These are phyloP conservation scores for Theristus sp. DNA, from an alignment of 2,888 invertebrate species.

Conservation along the genomic window DNA sequence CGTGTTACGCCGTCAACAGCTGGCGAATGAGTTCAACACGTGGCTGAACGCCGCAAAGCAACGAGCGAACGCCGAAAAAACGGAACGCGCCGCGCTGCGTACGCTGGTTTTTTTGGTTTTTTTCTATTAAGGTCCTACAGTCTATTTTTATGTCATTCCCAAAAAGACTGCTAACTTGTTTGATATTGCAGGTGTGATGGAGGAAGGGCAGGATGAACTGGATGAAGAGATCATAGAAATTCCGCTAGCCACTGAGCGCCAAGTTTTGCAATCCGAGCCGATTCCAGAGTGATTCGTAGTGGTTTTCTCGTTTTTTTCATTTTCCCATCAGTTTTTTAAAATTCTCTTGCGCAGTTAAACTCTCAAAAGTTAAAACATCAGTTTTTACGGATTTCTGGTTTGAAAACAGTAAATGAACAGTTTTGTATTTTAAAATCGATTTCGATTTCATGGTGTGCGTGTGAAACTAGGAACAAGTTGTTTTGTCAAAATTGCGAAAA, in stretches of 20 bases:
- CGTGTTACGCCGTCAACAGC: background rate
- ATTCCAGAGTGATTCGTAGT: background rate
- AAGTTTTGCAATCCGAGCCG: background rate
- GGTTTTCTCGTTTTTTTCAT: background rate
- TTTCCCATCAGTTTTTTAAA: too few relatives aligned
- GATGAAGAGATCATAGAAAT: background rate
- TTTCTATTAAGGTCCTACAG: background rate
- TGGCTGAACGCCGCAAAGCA: background rate
- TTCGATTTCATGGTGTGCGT: too few relatives aligned
- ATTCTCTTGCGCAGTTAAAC: too few relatives aligned
- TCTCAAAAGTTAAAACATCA: too few relatives aligned
- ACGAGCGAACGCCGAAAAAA: background rate
- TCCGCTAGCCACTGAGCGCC: background rate
- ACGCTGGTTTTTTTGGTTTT: too few relatives aligned
- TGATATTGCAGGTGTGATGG: background rate
- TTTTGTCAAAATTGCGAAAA: too few relatives aligned
- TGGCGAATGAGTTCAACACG: background rate
- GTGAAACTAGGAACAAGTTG: too few relatives aligned
- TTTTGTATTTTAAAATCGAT: too few relatives aligned
- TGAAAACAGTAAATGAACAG: background rate
- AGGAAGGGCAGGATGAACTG: background rate
- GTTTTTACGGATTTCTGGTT: too few relatives aligned
- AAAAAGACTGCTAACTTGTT: too few relatives aligned
- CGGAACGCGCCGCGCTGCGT: background rate
- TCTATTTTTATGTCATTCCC: too few relatives aligned